A percentile compares a stretch with the other conserved stretches of the same genome.
phyloP scores from a whole-genome alignment of 2,797 vertebrate species.

The Acanthurus tractus region DNA sequence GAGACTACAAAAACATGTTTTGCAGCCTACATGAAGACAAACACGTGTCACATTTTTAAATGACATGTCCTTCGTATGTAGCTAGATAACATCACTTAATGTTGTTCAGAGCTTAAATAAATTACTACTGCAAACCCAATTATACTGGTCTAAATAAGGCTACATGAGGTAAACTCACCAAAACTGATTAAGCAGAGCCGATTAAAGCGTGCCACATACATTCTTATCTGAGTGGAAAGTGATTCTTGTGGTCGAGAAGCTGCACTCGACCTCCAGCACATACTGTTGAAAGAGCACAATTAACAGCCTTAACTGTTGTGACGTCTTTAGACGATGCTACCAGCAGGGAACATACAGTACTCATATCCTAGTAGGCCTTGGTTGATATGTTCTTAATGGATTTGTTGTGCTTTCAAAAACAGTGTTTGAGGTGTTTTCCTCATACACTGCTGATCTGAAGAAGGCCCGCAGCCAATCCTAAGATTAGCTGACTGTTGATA shows the following conservation, averaged over 20 bases:
- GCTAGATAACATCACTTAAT: not conserved
- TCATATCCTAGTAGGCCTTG: conserved; percentile 9
- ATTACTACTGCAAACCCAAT: conserved; percentile 14
- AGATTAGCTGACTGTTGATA: conserved; percentile 74
- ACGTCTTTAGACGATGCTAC: conserved; percentile 36
- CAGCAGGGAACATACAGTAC: conserved; percentile 41
- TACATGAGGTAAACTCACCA: not conserved
- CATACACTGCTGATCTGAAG: conserved; percentile 41
- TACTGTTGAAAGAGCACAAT: conserved; percentile 27
- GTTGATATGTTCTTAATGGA: conserved; percentile 56
- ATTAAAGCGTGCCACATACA: conserved; percentile 21
- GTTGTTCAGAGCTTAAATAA: not conserved
- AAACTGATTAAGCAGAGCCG: conserved; percentile 24
- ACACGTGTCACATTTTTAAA: not conserved
- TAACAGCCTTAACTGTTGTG: conserved; percentile 35
- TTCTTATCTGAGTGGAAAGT: not conserved
- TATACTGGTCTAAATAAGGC: not conserved
- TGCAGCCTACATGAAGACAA: too few species aligned
- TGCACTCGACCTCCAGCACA: not conserved
- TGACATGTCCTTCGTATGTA: not conserved
- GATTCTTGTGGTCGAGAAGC: conserved; percentile 2
- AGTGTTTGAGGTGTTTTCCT: conserved; percentile 51
- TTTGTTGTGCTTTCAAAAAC: conserved; percentile 55
- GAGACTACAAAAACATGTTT: too few species aligned
- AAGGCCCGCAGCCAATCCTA: conserved; percentile 57